Evolutionary conservation across 2,113 vertebrate genomes (phyloP), one percentile per base, ranked within the genome.

Genomic region (Grus americana): DNA sequence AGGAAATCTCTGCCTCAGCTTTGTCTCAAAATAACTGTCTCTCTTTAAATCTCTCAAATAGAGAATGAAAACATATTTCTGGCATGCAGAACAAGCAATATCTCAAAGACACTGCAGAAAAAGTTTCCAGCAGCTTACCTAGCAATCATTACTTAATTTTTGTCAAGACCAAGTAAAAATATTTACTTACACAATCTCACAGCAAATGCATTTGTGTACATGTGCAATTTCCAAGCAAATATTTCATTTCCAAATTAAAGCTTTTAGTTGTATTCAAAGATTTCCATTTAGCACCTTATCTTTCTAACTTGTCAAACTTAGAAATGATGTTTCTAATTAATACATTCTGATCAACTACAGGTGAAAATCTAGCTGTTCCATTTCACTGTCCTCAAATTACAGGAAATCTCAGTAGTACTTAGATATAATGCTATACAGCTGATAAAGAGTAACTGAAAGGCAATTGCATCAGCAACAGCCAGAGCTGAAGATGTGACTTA

Each of bases 1-100:
- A 95, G 87, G 89, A 93, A 95, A 90, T 50, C 38, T 91, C 73
- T 92, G 85, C 86, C 58, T 73, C 86, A 76, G 54, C 74, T 91
- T 82, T 79, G 84, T 79, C 91, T 91, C 95, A 85, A 57, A 94
- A 61, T 75, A 81, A 87, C 61, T 9, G 9, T 54, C 70, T 84
- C n/a, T 40, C 73, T 78, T 71, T 72, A 95, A 73, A 72, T 79
- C 49, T 92, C 58, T 50, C 78, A 27, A 29, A 88, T 18, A 38
- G 66, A 70, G 57, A 91, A 79, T 57, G 50, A 66, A 47, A 89
- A 54, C 42, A 26, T 73, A 76, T 75, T 78, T 65, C 66, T 66
- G 62, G 73, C 46, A 17, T 20, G 73, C 49, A 82, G 73, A 79
- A 66, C n/a, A 79, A 95, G 79, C 61, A 92, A 58, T 70, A 70